These are phyloP conservation scores for Rhingia campestris DNA, from an alignment of 2,888 invertebrate genomes.

Conservation along the genomic window DNA sequence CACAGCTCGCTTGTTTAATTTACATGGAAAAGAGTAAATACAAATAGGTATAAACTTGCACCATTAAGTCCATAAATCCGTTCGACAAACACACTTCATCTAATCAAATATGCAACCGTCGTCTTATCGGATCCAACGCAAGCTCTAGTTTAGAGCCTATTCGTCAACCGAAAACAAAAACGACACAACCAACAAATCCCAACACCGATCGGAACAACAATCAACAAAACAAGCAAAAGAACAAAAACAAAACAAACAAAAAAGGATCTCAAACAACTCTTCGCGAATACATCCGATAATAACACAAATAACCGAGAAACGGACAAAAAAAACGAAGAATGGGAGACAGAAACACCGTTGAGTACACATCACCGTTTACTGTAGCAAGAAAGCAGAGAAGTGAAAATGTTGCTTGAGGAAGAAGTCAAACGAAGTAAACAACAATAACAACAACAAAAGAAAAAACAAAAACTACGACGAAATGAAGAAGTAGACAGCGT, in stretches of 20 bases:
- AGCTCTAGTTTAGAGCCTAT: slow-evolving; percentile 11
- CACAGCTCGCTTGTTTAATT: background rate
- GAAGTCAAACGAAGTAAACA: slow-evolving; percentile 64
- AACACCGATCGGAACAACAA: slow-evolving; percentile 15
- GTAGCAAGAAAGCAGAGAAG: slow-evolving; percentile 56
- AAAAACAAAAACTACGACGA: slow-evolving; percentile 20
- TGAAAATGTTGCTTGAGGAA: slow-evolving; percentile 51
- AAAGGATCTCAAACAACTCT: slow-evolving; percentile 17
- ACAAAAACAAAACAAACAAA: slow-evolving; percentile 14
- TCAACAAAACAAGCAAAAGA: slow-evolving; percentile 29
- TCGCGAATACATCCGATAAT: slow-evolving; percentile 49
- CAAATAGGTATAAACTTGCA: slow-evolving; percentile 14
- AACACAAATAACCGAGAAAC: slow-evolving; percentile 11
- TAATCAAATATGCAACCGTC: slow-evolving; percentile 39
- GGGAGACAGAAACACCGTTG: slow-evolving; percentile 38
- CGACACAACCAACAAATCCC: slow-evolving; percentile 33
- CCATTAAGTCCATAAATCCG: slow-evolving; percentile 25
- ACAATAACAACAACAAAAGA: slow-evolving; percentile 58
- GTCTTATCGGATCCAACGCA: background rate
- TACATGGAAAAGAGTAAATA: background rate
- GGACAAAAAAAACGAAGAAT: slow-evolving; percentile 22
- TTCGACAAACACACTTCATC: slow-evolving; percentile 41
- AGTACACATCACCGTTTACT: slow-evolving; percentile 65
- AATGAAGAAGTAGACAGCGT: slow-evolving; percentile 58
- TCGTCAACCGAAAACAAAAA: slow-evolving; percentile 5